Base-by-base conservation (phyloP, 2,888 invertebrate genomes). In the Caenorhabditis sp. region DNA sequence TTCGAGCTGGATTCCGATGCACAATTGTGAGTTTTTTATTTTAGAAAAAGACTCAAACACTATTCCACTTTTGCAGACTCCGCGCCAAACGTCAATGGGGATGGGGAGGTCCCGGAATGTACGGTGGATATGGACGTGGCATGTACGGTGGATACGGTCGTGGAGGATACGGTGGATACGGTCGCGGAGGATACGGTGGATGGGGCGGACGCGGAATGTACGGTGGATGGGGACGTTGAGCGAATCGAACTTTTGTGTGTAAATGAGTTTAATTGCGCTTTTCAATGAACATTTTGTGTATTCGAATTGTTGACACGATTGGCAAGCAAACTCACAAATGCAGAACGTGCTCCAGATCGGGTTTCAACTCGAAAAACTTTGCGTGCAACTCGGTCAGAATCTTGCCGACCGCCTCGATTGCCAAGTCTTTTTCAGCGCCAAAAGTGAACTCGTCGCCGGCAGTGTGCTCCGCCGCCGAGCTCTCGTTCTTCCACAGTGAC, bases 51-150 rank as follows among this genome's bases (percentile, higher is more conserved):
- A 7, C 6, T 30, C 30, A 30, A 37, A 4, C 37, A 30, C 13
- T 11, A 27, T 15, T 20, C 17, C 17, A 13, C 17, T 6, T 22
- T 52, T 63, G 32, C 20, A 55, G 74, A 50, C n/a, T 72, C 13
- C 72, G 72, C 37, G 58, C 35, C 17, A 72, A 72, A 52, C 72
- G 72, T 4, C 72, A 72, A 58, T 72, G 73, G 58, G 62, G 63
- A 52, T 63, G 58, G 56, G 62, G 62, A n/a, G 62, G 50, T 13
- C 45, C 15, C 41, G 46, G 46, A 13, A n/a, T 24, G 24, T 24
- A 15, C 20, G 37, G 53, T 3, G 53, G 53, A 37, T 32, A 8
- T 5, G 30, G 30, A 30, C 30, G 30, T 8, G 30, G 30, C 5
- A 13, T 9, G 35, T 9, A 13, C 35, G 35, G 35, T 13, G 35